phyloP scores from a whole-genome alignment of 2,888 invertebrate genomes.

The Carabus problematicus region DNA sequence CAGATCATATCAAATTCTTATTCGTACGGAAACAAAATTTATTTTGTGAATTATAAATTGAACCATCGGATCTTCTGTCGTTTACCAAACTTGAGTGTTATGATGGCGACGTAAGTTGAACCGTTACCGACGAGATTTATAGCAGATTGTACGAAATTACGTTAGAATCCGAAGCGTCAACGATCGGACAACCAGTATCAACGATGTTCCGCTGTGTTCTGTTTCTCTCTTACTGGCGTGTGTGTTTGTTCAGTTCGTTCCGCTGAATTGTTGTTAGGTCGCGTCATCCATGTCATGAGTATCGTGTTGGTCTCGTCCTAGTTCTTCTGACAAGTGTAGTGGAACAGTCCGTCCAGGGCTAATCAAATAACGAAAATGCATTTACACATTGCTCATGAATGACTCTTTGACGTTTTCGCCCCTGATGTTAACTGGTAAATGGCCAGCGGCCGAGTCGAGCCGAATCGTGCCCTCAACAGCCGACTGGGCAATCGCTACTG shows the following conservation, averaged over 20 bases:
- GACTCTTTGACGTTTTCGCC: background rate
- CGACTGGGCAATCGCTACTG: no score
- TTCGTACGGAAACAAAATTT: conserved; percentile 31
- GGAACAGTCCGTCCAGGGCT: conserved; percentile 42
- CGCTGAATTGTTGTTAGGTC: no score
- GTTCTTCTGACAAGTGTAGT: conserved; percentile 41
- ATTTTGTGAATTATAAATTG: conserved; percentile 34
- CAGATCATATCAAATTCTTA: conserved; percentile 29
- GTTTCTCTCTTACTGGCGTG: no score
- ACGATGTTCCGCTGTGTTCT: no score
- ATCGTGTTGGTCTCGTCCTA: conserved; percentile 24
- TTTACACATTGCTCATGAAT: conserved; percentile 44
- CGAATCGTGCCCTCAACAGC: no score
- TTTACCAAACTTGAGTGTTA: conserved; percentile 26
- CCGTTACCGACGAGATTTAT: conserved; percentile 29
- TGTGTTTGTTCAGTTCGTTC: no score
- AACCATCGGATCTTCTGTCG: conserved; percentile 22
- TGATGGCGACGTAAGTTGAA: conserved; percentile 25
- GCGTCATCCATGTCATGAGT: no score
- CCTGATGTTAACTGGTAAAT: no score
- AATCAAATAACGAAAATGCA: conserved; percentile 49
- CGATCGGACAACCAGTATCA: no score
- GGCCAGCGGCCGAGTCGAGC: no score
- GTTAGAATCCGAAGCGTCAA: no score
- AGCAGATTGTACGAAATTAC: conserved; percentile 23